Evolutionary conservation across 2,797 vertebrate genomes (phyloP).

Genomic region (Spea hammondii): DNA sequence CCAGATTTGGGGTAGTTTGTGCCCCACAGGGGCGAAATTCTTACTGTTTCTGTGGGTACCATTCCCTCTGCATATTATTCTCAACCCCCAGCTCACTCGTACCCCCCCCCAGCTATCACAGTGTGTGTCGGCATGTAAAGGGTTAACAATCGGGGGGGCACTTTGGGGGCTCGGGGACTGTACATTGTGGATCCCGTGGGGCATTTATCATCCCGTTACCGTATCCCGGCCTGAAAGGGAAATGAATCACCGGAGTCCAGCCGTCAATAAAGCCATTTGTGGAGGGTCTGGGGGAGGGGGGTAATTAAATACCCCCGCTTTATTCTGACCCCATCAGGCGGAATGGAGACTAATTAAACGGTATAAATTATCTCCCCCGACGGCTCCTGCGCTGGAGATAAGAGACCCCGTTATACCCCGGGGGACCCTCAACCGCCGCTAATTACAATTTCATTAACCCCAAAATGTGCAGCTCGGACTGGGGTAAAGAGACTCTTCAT

Average conservation of each 20-base stretch:
- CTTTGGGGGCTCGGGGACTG: no score
- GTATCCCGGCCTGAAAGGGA: conserved; percentile 90
- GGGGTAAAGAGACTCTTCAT: conserved; percentile 79
- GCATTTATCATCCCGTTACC: conserved; percentile 97
- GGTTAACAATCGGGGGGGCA: no score
- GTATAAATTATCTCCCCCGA: conserved; percentile 95
- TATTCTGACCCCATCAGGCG: conserved; percentile 86
- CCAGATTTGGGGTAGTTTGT: no score
- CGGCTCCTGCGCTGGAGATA: conserved; percentile 88
- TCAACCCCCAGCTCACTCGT: neutral
- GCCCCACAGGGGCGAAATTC: conserved; percentile 38
- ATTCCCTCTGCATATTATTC: conserved; percentile 50
- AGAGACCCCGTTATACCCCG: conserved; percentile 69
- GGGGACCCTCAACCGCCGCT: conserved; percentile 74
- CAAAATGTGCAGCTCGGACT: conserved; percentile 69
- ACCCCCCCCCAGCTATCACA: neutral
- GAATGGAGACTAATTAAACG: conserved; percentile 99
- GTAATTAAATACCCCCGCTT: conserved; percentile 87
- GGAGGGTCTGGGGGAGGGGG: conserved; percentile 59
- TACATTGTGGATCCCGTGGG: no score
- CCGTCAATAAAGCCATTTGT: conserved; percentile 99
- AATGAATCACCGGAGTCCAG: conserved; percentile 97
- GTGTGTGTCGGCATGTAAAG: no score
- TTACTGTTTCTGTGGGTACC: conserved; percentile 7
- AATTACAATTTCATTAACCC: conserved; percentile 99